Base-by-base conservation (phyloP, 2,797 vertebrate species). In the Delichon dasypus region DNA sequence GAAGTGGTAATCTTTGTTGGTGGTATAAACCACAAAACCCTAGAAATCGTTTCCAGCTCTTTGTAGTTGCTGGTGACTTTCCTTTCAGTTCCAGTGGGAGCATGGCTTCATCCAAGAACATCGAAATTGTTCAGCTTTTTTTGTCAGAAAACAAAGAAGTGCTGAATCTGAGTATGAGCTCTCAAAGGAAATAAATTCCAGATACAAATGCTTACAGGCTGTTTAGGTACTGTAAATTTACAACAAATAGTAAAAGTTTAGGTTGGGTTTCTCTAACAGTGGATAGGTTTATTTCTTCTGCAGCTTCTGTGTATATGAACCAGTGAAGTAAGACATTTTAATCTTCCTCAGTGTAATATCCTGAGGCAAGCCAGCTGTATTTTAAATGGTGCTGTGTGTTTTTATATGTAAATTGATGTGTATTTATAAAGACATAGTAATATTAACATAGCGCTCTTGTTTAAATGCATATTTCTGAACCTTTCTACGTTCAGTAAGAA, bases 331-430 rank as follows among this genome's bases (percentile, higher is more conserved):
- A 74, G 45, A 27, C 5, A 62, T 65, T 83, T 77, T 87, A 65
- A 54, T 44, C 75, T 75, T 68, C 64, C 38, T 47, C 40, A 47
- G 27, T 42, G 50, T 61, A 74, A 79, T 67, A 87, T 51, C 83
- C 68, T 64, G 68, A 89, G 81, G 88, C 51, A 92, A 87, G n/a
- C 16, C 91, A 95, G 50, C 77, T 89, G 93, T 62, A 60, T 75
- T 83, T 94, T 77, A 36, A 34, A 68, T 50, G 26, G 5, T 44
- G 5, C 51, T 87, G 38, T 71, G 17, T 57, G 27, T 20, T 90
- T 89, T 64, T 76, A 10, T 54, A 42, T 67, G 53, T 87, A 81
- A 83, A 71, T 74, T 48, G 26, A 26, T 77, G 26, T 88, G 32
- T 94, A 88, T 95, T 94, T 94, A 61, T 80, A 68, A 90, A 77